phyloP scores from a whole-genome alignment of 2,888 invertebrate species.

The Podotricha telesiphe region DNA sequence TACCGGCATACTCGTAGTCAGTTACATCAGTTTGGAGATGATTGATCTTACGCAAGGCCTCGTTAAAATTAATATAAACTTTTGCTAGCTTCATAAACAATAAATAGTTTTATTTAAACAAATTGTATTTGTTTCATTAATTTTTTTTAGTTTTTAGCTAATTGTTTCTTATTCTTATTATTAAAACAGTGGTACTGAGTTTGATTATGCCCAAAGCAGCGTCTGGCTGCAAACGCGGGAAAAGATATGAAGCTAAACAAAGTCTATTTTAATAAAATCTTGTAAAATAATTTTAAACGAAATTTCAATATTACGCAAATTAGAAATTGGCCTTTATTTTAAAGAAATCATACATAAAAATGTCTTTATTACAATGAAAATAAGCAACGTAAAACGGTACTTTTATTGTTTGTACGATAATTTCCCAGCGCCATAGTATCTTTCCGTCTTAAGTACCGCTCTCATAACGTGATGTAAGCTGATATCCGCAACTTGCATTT shows the following conservation, averaged over 20 bases:
- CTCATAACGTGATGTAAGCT: constrained; percentile 19
- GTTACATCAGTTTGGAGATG: constrained; percentile 6
- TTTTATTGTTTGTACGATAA: constrained; percentile 3
- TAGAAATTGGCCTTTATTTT: neutral
- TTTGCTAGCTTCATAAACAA: neutral
- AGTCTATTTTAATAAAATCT: too few species aligned
- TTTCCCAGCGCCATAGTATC: constrained; percentile 13
- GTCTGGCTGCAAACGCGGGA: too few species aligned
- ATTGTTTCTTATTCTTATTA: neutral
- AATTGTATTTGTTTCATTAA: neutral
- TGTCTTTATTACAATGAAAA: neutral
- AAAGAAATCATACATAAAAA: neutral
- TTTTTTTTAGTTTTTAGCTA: neutral
- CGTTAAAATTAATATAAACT: neutral
- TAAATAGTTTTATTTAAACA: neutral
- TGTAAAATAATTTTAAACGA: neutral
- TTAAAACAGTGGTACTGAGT: too few species aligned
- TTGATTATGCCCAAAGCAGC: too few species aligned
- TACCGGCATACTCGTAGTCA: neutral
- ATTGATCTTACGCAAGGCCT: constrained; percentile 20
- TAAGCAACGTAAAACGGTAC: constrained; percentile 7
- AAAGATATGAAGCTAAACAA: too few species aligned
- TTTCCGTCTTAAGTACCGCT: constrained; percentile 16
- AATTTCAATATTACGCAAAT: neutral
- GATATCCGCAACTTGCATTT: constrained; percentile 1